Evolutionary conservation across 2,797 vertebrate genomes (phyloP), one percentile per base, ranked within the genome.

Genomic region (Macrochelys suwanniensis): DNA sequence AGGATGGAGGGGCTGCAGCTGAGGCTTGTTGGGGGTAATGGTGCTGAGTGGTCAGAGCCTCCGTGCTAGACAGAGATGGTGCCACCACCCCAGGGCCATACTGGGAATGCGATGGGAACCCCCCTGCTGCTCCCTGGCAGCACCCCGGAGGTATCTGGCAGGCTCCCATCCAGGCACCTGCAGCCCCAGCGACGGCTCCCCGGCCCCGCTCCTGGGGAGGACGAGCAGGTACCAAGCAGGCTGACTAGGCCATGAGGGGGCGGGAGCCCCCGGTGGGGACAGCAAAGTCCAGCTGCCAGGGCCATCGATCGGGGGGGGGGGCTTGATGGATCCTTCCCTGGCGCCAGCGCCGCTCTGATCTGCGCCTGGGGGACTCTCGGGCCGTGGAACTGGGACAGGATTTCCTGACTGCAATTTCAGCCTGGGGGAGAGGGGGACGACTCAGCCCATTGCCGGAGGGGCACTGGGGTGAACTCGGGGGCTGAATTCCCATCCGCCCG

Each of bases 51-150:
- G 33, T n/a, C 61, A 19, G 61, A n/a, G 15, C 61, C 33, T 7
- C 56, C 5, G 13, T 33, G 31, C 31, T 33, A 33, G 28, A 57
- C 26, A 57, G 26, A 57, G 56, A 8, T 2, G 7, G 7, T 17
- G 15, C 31, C 11, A 11, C 26, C 0, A 1, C 31, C 31, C 31
- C 61, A 9, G 33, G 5, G 7, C 65, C 1, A 15, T 61, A 33
- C 31, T 61, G 59, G 59, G 59, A 33, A 2, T 16, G 59, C 15
- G 28, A 56, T 5, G 54, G 54, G 54, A 26, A 59, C 37, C 57
- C 57, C 28, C 12, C 12, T 5, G 8, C 28, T 4, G 12, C 28
- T 59, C 12, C 57, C 19, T 21, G 13, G 15, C 57, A 19, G 33
- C 61, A 8, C 4, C 4, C 7, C 8, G 33, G 33, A 33, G 7